Percentiles rank a stretch among this genome's conserved stretches.
Conservation (phyloP, 2,797 vertebrate genomes). For the Pangasius sanitwongsei region DNA sequence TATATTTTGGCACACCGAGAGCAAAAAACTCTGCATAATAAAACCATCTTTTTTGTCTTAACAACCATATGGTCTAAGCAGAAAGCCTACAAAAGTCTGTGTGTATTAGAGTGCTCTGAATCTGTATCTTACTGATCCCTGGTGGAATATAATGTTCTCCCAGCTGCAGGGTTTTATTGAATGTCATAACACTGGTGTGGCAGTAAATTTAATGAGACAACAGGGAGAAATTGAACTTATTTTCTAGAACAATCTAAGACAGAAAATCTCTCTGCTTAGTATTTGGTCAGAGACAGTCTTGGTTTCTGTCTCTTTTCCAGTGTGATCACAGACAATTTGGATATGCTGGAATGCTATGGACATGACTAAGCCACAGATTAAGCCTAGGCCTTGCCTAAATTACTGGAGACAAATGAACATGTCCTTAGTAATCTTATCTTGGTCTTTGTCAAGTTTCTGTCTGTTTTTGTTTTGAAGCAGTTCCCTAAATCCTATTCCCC, state of each 20-base stretch:
- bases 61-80: background rate
- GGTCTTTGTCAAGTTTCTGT: background rate
- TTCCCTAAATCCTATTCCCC: background rate
- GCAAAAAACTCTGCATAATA: background rate
- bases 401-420: background rate
- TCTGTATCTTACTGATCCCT: slow-evolving; percentile 25
- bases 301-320: background rate
- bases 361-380: background rate
- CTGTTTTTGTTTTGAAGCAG: background rate
- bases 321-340: background rate
- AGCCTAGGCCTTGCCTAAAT: background rate
- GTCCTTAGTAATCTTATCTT: background rate
- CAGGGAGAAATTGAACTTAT: slow-evolving; percentile 6
- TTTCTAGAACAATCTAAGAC: slow-evolving; percentile 27
- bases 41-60: slow-evolving; percentile 14
- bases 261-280: slow-evolving; percentile 2
- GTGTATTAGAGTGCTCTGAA: slow-evolving; percentile 1
- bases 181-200: slow-evolving; percentile 44
- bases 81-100: slow-evolving; percentile 13
- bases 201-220: slow-evolving; percentile 47
- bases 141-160: slow-evolving; percentile 51
- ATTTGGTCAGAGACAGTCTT: background rate
- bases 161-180: slow-evolving; percentile 48
- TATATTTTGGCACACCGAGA: background rate
- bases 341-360: background rate